Evolutionary conservation across 1,140 invertebrate genomes (phyloP), one percentile per base, ranked within the genome.

Genomic region (Pseudoatta argentina): DNA sequence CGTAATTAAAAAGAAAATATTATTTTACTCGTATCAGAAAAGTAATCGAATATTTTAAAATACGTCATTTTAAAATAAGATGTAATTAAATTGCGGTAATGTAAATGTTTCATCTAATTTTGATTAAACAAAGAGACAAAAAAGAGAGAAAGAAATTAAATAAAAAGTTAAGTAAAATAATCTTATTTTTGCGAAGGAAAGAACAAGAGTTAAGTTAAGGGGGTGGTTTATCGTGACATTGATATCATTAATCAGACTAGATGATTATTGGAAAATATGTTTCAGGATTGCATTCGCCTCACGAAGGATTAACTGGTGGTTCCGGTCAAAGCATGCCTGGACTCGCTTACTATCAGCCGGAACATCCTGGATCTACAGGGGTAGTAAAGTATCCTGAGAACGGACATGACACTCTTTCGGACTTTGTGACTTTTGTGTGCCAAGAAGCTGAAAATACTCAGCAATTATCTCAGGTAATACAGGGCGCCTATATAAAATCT

Each of bases 391-490:
- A 98, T 91, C 97, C 97, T 44, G 97, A 98, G 92, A 97, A 98
- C 92, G 97, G 97, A 51, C 97, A 98, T 94, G 98, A 99, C 94
- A 98, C 98, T 0, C 97, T 99, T 78, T 98, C 98, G 0, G 98
- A 99, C 95, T 99, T 99, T 95, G 98, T 99, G 51, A 99, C 98
- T 51, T 98, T 99, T 92, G 98, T 99, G 64, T 99, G 98, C 94
- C 98, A 99, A 95, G 98, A 99, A 95, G 97, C 97, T 61, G 97
- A 98, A 91, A 97, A 97, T 89, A 97, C 97, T 90, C 97, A 97
- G 85, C 97, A 97, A 95, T 96, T 97, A 93, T 96, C 97, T 93
- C 98, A 98, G 96, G 97, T 98, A 96, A 94, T 93, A 94, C 92
- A 77, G 8, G 39, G 2, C 14, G 21, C 8, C 39, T 44, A 44